A percentile compares a stretch with the other conserved stretches of the same genome.
Conservation (phyloP, 2,888 invertebrate genomes). For the Gandaritis pyraliata region DNA sequence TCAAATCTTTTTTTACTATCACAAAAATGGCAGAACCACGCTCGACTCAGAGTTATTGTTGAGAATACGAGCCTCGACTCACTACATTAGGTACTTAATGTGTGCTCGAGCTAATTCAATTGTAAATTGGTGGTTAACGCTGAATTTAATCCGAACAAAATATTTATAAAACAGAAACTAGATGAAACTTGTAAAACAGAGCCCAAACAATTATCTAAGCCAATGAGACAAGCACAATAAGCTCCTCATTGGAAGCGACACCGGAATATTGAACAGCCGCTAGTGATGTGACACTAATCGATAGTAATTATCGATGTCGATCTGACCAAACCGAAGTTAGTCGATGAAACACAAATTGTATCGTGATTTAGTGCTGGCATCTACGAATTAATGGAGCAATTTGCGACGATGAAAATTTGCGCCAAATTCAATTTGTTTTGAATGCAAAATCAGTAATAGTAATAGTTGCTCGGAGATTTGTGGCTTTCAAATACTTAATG, state of each 20-base stretch:
- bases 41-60: no score
- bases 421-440: conserved; percentile 6
- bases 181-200: no score
- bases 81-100: no score
- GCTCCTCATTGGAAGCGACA: conserved; percentile 9
- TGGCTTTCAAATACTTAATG: not conserved
- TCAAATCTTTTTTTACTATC: no score
- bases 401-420: conserved; percentile 11
- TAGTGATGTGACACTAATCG: conserved; percentile 28
- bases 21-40: no score
- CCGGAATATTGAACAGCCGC: conserved; percentile 3
- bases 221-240: conserved; percentile 4
- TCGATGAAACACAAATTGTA: conserved; percentile 19
- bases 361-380: conserved; percentile 18
- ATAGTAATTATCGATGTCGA: conserved; percentile 13
- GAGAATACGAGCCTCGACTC: no score
- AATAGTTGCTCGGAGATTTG: not conserved
- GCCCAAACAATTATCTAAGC: not conserved
- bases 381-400: conserved; percentile 6
- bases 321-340: conserved; percentile 13
- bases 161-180: not conserved
- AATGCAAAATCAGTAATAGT: conserved; percentile 10
- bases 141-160: not conserved
- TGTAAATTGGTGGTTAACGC: not conserved
- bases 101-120: no score